Conservation (phyloP, 1,140 invertebrate genomes). For the Brachionus angularis region DNA sequence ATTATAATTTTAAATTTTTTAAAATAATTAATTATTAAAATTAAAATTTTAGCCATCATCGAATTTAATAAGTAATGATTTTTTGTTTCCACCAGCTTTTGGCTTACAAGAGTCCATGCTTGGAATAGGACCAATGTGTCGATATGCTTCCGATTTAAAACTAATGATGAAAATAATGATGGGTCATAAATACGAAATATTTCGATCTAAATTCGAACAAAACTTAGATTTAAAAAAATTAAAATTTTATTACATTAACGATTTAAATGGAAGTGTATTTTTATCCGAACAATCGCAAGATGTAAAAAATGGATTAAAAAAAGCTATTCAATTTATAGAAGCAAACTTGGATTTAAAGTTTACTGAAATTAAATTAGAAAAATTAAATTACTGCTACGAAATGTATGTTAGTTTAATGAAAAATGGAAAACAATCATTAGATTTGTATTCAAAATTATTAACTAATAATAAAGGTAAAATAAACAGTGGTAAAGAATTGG, state of each 20-base stretch:
- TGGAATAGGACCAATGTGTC: slow-evolving; percentile 80
- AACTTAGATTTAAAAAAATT: slow-evolving; percentile 66
- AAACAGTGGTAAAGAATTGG: slow-evolving; percentile 56
- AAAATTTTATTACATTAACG: slow-evolving; percentile 79
- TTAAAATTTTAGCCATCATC: neutral
- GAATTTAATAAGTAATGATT: slow-evolving; percentile 64
- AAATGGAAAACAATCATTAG: slow-evolving; percentile 45
- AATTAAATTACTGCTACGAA: slow-evolving; percentile 50
- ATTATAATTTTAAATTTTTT: too few species aligned
- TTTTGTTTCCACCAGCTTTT: slow-evolving; percentile 65
- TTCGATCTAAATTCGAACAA: neutral
- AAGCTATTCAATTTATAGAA: slow-evolving; percentile 50
- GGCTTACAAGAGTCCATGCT: slow-evolving; percentile 61
- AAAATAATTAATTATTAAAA: neutral
- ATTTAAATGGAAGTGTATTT: slow-evolving; percentile 68
- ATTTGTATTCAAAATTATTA: slow-evolving; percentile 50
- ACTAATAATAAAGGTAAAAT: slow-evolving; percentile 48
- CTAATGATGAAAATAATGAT: slow-evolving; percentile 66
- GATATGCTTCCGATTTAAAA: slow-evolving; percentile 76
- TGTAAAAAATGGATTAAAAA: slow-evolving; percentile 70
- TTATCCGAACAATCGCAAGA: slow-evolving; percentile 61
- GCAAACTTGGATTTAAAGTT: slow-evolving; percentile 47
- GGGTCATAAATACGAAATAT: slow-evolving; percentile 45
- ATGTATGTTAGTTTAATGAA: slow-evolving; percentile 54
- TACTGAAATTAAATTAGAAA: slow-evolving; percentile 46